Percentiles rank a stretch among this genome's conserved stretches.
Evolutionary conservation across 92 coral and sea anemone species (phyloP).

Genomic region (Nematostella vectensis): DNA sequence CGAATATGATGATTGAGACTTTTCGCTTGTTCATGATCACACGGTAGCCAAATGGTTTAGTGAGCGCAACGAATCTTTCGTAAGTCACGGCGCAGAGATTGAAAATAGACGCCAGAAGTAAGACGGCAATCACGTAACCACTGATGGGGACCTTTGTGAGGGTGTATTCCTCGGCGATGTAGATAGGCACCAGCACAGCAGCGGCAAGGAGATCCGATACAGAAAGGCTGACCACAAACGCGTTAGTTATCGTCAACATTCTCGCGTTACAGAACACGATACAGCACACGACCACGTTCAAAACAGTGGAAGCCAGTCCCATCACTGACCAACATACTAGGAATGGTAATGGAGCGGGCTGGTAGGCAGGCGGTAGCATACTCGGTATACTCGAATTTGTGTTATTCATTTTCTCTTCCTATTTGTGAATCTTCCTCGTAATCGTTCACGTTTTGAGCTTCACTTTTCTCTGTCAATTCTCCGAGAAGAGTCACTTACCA

Average conservation of each 20-base stretch:
- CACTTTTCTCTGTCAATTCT: not conserved
- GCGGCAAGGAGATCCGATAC: conserved; percentile 62
- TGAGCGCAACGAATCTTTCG: conserved; percentile 71
- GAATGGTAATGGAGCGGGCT: conserved; percentile 33
- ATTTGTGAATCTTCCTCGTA: not conserved
- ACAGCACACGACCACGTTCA: conserved; percentile 51
- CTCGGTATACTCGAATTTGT: not conserved
- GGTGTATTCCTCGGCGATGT: conserved; percentile 55
- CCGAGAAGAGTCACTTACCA: not conserved
- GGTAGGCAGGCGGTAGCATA: no score
- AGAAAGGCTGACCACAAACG: conserved; percentile 62
- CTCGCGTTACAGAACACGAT: conserved; percentile 41
- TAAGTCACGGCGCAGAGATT: conserved; percentile 82
- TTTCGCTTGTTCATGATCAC: conserved; percentile 49
- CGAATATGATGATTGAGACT: conserved; percentile 33
- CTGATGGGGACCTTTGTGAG: conserved; percentile 34
- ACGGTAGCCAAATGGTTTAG: conserved; percentile 69
- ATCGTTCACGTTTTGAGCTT: not conserved
- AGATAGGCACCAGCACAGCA: conserved; percentile 57
- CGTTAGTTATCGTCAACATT: conserved; percentile 64
- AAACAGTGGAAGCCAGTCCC: conserved; percentile 43
- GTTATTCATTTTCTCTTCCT: not conserved
- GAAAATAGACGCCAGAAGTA: conserved; percentile 71
- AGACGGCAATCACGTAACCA: conserved; percentile 61
- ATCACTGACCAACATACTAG: conserved; percentile 59